Base-by-base conservation (phyloP, 1,140 invertebrate genomes). In the Meteorus sp. region DNA sequence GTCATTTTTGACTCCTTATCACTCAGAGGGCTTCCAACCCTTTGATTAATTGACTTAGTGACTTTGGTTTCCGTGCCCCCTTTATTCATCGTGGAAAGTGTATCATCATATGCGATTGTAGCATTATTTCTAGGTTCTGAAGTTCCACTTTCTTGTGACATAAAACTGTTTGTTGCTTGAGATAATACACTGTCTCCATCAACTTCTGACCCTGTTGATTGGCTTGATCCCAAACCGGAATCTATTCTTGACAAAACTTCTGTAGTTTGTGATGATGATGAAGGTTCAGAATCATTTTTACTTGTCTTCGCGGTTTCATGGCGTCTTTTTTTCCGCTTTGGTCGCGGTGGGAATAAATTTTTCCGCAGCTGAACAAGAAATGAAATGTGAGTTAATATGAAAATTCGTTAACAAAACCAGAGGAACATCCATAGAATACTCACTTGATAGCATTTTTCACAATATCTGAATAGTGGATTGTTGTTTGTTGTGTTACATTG, bases 371-470 rank as follows among this genome's bases (percentile, higher is more conserved):
- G 76, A 78, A 80, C 72, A 56, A 39, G 37, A 37, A 59, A 56
- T 19, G 35, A 17, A 63, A n/a, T 15, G n/a, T 39, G 13, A 39
- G 13, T 39, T 15, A 33, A 7, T 48, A n/a, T 2, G 17, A 22
- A n/a, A 56, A 60, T 56, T 59, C 59, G 47, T 43, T 62, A 22
- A 35, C 33, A 55, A 61, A 31, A 15, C 11, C 47, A 63, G 58
- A 63, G 50, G 15, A 56, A 56, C n/a, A n/a, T n/a, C n/a, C n/a
- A n/a, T n/a, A 35, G 60, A 51, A 20, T 19, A 45, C 31, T 63
- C 68, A 85, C 85, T 84, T 85, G 82, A 68, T 83, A 87, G 68
- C 86, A 88, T 72, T 84, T 85, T 72, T 86, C 82, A 73, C 87
- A 89, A 74, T 85, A 88, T 35, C 84, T 77, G 70, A 84, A 87